These are phyloP conservation scores for Salarias fasciatus DNA, from an alignment of 2,797 vertebrate genomes.

Conservation along the genomic window DNA sequence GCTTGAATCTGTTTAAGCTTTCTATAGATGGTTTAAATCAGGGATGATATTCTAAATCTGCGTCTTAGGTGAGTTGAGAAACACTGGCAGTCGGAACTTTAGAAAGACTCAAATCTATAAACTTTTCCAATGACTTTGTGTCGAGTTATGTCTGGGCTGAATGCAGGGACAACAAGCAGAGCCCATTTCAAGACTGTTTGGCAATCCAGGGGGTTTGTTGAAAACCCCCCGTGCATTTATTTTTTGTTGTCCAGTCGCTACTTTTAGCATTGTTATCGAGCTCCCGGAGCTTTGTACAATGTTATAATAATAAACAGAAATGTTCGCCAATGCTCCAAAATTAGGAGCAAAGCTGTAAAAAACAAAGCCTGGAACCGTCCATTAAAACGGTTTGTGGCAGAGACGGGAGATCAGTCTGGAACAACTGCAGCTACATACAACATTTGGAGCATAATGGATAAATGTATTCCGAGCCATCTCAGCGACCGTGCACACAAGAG, in stretches of 20 bases:
- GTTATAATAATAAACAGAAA: constrained; percentile 8
- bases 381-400: constrained; percentile 3
- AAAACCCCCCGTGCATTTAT: constrained; percentile 2
- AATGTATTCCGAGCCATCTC: background rate
- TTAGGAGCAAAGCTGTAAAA: background rate
- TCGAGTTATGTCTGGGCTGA: too few relatives aligned
- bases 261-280: background rate
- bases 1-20: background rate
- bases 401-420: constrained; percentile 2
- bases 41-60: too few relatives aligned
- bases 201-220: constrained; percentile 14
- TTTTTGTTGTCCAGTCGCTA: constrained; percentile 11
- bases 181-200: constrained; percentile 2
- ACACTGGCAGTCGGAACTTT: too few relatives aligned
- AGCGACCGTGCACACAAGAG: background rate
- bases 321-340: background rate
- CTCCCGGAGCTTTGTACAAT: constrained; percentile 12
- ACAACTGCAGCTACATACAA: background rate
- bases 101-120: background rate
- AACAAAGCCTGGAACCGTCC: constrained; percentile 5
- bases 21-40: too few relatives aligned
- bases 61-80: too few relatives aligned
- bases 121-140: background rate
- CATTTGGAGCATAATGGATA: background rate
- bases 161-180: too few relatives aligned